These are phyloP conservation scores for Mylabris sibirica DNA, from an alignment of 2,888 invertebrate genomes.

Conservation along the genomic window DNA sequence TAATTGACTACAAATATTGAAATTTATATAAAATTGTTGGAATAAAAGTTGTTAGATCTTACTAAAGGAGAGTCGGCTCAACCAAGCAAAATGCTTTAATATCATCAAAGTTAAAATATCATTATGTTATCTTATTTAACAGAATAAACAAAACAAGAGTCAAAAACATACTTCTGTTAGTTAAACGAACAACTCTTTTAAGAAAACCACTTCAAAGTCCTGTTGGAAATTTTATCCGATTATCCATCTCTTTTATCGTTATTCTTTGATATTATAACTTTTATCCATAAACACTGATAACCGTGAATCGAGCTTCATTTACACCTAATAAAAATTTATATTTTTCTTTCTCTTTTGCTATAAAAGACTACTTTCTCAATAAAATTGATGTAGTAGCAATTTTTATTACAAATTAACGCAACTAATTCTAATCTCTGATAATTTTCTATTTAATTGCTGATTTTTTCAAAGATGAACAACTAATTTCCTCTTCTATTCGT, in stretches of 20 bases:
- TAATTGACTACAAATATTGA: neutral
- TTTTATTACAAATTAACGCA: neutral
- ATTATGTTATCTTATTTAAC: neutral
- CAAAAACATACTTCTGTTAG: neutral
- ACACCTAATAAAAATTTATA: conserved; percentile 12
- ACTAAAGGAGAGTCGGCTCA: too few relatives aligned
- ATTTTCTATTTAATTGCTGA: neutral
- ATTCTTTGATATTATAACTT: neutral
- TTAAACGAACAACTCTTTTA: neutral
- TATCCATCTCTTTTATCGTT: conserved; percentile 4
- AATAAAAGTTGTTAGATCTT: too few relatives aligned
- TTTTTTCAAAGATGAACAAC: neutral
- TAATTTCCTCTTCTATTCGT: conserved; percentile 60
- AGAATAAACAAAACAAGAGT: neutral
- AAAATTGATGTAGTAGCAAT: conserved; percentile 1
- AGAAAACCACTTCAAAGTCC: conserved; percentile 7
- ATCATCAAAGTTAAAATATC: neutral
- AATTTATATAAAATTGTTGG: neutral
- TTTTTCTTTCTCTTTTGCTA: conserved; percentile 1
- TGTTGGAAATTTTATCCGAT: neutral
- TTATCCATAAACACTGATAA: neutral
- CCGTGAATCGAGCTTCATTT: neutral
- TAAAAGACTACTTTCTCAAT: neutral
- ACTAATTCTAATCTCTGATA: neutral
- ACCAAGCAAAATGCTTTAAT: too few relatives aligned